Conservation (phyloP, 1,140 invertebrate genomes). For the Drosophila sechellia region DNA sequence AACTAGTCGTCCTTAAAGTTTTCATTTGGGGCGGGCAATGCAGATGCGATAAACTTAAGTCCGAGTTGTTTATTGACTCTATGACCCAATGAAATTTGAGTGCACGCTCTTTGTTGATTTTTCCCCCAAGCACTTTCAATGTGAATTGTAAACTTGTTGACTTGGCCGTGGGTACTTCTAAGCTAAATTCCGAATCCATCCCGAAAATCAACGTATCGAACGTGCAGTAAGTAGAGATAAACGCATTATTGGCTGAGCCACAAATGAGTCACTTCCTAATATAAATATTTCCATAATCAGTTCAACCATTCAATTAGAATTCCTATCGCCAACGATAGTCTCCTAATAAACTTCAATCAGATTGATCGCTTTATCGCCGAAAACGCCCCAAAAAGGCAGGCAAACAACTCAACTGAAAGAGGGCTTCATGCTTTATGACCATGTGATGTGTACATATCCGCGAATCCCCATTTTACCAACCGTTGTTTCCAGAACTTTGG, state of each 20-base stretch:
- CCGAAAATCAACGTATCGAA: background rate
- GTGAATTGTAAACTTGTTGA: background rate
- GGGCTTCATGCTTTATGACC: constrained; percentile 14
- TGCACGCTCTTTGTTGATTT: background rate
- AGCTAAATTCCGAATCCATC: no score
- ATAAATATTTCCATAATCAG: constrained; percentile 23
- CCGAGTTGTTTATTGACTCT: constrained; percentile 29
- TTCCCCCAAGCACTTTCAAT: background rate
- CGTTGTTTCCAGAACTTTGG: background rate
- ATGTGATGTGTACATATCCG: constrained; percentile 5
- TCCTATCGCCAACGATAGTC: constrained; percentile 14
- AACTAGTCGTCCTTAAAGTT: background rate
- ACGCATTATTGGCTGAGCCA: background rate
- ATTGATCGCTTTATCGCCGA: constrained; percentile 43
- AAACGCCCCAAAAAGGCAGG: background rate
- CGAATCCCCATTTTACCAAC: background rate
- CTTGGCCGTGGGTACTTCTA: background rate
- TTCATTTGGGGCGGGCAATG: background rate
- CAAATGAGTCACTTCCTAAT: constrained; percentile 16
- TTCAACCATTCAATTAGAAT: constrained; percentile 39
- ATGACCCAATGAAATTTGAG: constrained; percentile 18
- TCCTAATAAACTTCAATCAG: constrained; percentile 42
- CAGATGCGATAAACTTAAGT: constrained; percentile 17
- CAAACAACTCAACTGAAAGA: background rate
- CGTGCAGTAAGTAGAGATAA: background rate